Base-by-base conservation (phyloP, 2,797 vertebrate genomes). In the Rachycentron canadum region DNA sequence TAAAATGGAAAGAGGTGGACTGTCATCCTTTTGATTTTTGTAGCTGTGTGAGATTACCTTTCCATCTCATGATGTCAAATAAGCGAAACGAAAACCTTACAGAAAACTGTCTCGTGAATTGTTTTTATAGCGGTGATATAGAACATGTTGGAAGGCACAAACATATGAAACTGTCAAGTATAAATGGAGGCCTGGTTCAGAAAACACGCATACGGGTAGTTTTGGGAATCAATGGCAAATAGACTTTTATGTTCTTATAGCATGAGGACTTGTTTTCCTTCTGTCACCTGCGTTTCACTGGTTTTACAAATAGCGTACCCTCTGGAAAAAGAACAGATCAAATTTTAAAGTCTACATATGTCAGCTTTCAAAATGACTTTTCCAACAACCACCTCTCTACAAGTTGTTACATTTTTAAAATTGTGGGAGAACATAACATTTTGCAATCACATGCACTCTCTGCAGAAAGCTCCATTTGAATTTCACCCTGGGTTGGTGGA, bases 341-440 rank as follows among this genome's bases (percentile, higher is more conserved):
- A 57, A 45, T 45, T n/a, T 69, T 9, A 17, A 21, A 47, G 8
- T 60, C n/a, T 7, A 38, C 14, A 2, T 0, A 38, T 21, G 43
- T 28, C 11, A 16, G 21, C 16, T 21, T 45, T 21, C 1, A 53
- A 30, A 32, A 40, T 52, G 10, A 61, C 23, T 28, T 41, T 55
- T 45, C 1, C 0, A 2, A 56, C 57, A 47, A 47, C 5, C 59
- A 69, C 19, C 32, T 25, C 26, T 77, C 34, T n/a, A 40, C 1
- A 38, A 21, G 50, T 57, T 62, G 3, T 32, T 62, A 1, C 19
- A 43, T 34, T 58, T 63, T 57, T 12, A 21, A 75, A 75, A 50
- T 38, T 25, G 3, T 4, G 14, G 9, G 34, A 45, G 12, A 38
- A 43, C 52, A 53, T 38, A 52, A 25, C n/a, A 23, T 21, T 52